Conservation (phyloP, 2,113 vertebrate genomes). For the Coptodon bakossiorum region DNA sequence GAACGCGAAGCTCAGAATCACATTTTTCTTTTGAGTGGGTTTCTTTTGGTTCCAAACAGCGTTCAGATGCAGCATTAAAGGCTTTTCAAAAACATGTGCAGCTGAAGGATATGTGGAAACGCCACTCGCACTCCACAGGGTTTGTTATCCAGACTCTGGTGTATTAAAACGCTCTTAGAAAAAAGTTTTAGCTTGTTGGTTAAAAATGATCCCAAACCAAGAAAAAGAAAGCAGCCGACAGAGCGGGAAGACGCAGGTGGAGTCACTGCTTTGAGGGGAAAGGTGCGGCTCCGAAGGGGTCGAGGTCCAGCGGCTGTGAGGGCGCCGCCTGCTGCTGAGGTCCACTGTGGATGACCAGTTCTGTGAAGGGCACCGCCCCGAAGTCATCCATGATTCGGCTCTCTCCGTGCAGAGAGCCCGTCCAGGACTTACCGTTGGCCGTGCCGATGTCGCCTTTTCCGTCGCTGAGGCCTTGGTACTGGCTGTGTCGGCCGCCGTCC, state of each 20-base stretch:
- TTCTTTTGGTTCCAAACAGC: not conserved
- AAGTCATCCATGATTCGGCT: conserved; percentile 86
- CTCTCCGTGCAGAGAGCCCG: conserved; percentile 72
- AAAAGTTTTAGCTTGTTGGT: not conserved
- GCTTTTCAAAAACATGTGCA: conserved; percentile 32
- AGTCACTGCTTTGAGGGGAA: conserved; percentile 91
- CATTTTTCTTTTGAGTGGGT: conserved; percentile 23
- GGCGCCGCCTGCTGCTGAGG: conserved; percentile 51
- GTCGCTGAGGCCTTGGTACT: conserved; percentile 77
- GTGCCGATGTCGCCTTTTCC: conserved; percentile 66
- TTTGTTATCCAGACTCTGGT: not conserved
- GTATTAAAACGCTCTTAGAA: not conserved
- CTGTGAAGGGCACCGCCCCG: conserved; percentile 91
- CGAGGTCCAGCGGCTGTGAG: conserved; percentile 77
- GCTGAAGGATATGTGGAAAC: conserved; percentile 28
- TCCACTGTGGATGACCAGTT: conserved; percentile 75
- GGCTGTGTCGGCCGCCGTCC: conserved; percentile 73
- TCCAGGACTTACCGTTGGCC: conserved; percentile 66
- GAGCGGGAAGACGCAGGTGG: not conserved
- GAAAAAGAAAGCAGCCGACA: not conserved
- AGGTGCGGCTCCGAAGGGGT: conserved; percentile 95
- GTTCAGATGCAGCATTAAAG: conserved; percentile 58
- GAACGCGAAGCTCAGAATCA: conserved; percentile 26
- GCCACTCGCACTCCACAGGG: conserved; percentile 36
- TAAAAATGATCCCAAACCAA: conserved; percentile 16